phyloP scores from a whole-genome alignment of 2,888 invertebrate species.

The Acleris sparsana region DNA sequence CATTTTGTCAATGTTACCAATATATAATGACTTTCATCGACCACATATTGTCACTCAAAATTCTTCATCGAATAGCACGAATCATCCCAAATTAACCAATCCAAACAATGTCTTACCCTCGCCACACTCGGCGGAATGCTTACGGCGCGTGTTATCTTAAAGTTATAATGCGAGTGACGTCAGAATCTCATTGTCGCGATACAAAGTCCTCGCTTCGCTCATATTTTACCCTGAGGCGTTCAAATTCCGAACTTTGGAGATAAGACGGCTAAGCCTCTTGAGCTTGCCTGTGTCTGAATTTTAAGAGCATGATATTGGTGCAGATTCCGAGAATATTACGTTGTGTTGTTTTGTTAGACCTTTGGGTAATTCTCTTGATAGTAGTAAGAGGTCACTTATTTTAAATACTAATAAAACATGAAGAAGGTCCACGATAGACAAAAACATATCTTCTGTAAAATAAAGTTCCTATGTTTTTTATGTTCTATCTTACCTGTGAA shows the following conservation, averaged over 20 bases:
- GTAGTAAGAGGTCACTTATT: too few relatives aligned
- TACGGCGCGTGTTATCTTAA: constrained; percentile 39
- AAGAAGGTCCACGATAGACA: too few relatives aligned
- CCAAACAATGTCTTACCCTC: constrained; percentile 22
- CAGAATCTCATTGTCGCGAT: constrained; percentile 57
- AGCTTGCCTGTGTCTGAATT: constrained; percentile 45
- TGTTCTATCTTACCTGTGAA: too few relatives aligned
- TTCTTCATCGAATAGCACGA: constrained; percentile 1
- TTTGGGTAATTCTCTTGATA: too few relatives aligned
- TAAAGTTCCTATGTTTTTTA: too few relatives aligned
- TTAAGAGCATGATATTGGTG: constrained; percentile 28
- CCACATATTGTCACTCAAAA: too few relatives aligned
- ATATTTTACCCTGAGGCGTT: constrained; percentile 65
- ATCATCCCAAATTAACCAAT: constrained; percentile 17
- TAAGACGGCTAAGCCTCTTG: constrained; percentile 67
- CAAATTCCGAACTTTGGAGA: constrained; percentile 70
- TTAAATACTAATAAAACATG: too few relatives aligned
- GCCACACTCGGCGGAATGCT: constrained; percentile 20
- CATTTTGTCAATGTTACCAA: too few relatives aligned
- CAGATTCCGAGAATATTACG: not conserved
- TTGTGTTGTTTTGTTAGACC: too few relatives aligned
- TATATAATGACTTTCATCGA: too few relatives aligned
- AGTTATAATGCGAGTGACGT: constrained; percentile 43
- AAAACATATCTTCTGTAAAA: too few relatives aligned
- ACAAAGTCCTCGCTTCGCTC: constrained; percentile 50